These are phyloP conservation scores for Streptopelia turtur DNA, from an alignment of 2,797 vertebrate species.

Conservation along the genomic window DNA sequence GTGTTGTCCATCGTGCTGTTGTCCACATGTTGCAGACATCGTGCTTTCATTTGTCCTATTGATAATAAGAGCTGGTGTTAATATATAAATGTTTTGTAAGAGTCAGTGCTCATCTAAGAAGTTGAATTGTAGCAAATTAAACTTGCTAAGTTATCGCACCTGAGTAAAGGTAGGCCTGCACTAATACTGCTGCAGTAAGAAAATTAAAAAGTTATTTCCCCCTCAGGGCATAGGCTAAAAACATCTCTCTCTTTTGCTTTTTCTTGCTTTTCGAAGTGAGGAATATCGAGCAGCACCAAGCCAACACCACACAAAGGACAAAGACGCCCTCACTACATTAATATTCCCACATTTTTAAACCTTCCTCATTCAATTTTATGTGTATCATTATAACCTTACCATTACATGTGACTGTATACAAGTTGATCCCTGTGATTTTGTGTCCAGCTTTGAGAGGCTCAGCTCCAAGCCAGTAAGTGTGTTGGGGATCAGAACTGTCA, in stretches of 20 bases:
- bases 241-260: neutral
- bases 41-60: neutral
- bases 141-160: neutral
- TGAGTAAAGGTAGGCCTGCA: neutral
- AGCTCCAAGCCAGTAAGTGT: conserved; percentile 89
- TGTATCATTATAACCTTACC: conserved; percentile 73
- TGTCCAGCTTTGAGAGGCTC: conserved; percentile 80
- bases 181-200: neutral
- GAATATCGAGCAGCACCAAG: neutral
- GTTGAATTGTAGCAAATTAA: neutral
- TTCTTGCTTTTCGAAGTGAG: neutral
- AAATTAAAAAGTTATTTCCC: neutral
- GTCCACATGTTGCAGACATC: too few relatives aligned
- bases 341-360: neutral
- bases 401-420: conserved; percentile 84
- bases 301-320: neutral
- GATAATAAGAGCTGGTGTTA: neutral
- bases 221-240: accelerated
- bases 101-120: neutral
- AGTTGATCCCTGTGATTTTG: conserved; percentile 81
- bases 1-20: too few relatives aligned
- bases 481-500: conserved; percentile 86
- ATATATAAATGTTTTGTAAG: neutral
- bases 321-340: neutral
- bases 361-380: neutral